These are phyloP conservation scores for Ascidia mentula DNA, from an alignment of 23 tunicate genomes.

Conservation along the genomic window DNA sequence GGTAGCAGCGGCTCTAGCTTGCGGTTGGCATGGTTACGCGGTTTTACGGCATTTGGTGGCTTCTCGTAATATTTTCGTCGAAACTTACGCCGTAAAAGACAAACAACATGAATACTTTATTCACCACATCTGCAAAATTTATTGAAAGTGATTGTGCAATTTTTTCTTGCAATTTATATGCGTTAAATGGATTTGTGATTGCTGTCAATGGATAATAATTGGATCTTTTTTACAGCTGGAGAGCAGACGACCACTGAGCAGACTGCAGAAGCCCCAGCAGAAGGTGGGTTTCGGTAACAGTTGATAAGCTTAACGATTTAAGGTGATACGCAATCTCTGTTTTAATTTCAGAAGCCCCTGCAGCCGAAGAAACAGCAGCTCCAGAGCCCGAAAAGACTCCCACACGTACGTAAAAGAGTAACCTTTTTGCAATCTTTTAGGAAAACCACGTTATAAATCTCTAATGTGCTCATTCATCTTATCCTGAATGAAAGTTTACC, in stretches of 20 bases:
- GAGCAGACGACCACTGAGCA: neutral
- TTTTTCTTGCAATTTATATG: neutral
- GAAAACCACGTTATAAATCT: neutral
- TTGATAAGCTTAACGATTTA: too few relatives aligned
- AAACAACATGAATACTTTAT: neutral
- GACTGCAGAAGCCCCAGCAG: neutral
- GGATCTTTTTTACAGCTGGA: neutral
- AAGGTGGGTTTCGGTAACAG: neutral
- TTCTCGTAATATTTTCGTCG: neutral
- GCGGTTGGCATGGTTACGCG: neutral
- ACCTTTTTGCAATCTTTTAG: neutral
- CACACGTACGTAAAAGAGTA: neutral
- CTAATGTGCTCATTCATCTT: neutral
- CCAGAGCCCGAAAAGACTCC: conserved; percentile 2
- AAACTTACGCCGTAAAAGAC: neutral
- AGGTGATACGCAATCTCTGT: neutral
- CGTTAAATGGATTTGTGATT: neutral
- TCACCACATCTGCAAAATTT: neutral
- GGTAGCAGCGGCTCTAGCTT: neutral
- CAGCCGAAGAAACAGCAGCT: neutral
- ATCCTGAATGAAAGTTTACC: neutral
- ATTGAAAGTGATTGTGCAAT: neutral
- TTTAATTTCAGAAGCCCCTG: neutral
- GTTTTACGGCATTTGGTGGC: neutral
- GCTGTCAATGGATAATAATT: neutral